phyloP scores from a whole-genome alignment of 2,113 vertebrate species.

The Pomatorhinus ruficollis region DNA sequence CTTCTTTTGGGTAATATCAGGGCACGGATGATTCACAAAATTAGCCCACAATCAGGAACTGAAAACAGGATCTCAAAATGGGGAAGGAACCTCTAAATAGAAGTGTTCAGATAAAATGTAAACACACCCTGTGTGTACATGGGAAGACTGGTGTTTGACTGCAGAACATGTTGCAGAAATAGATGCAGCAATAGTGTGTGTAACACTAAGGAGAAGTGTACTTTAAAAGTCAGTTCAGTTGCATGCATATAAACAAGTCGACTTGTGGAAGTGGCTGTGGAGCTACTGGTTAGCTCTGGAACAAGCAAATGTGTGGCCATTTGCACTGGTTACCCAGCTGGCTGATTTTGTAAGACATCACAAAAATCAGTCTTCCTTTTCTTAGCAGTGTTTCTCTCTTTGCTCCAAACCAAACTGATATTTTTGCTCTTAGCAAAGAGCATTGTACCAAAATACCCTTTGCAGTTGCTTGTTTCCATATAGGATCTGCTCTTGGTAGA shows the following conservation, averaged over 20 bases:
- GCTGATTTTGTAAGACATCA: neutral
- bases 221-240: neutral
- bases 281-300: neutral
- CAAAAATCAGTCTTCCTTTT: neutral
- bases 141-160: neutral
- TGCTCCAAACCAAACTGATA: neutral
- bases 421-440: neutral
- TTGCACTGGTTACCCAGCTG: neutral
- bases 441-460: neutral
- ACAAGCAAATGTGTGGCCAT: neutral
- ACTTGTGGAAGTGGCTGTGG: neutral
- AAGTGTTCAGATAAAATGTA: neutral
- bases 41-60: neutral
- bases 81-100: constrained; percentile 9
- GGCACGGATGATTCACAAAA: neutral
- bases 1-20: neutral
- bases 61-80: constrained; percentile 50
- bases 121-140: neutral
- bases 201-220: neutral
- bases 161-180: neutral
- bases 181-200: neutral
- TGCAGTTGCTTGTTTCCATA: neutral
- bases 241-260: neutral
- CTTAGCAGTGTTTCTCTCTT: neutral
- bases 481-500: neutral